Evolutionary conservation across 2,888 invertebrate species (phyloP).

Genomic region (Pseudococcus viburni): DNA sequence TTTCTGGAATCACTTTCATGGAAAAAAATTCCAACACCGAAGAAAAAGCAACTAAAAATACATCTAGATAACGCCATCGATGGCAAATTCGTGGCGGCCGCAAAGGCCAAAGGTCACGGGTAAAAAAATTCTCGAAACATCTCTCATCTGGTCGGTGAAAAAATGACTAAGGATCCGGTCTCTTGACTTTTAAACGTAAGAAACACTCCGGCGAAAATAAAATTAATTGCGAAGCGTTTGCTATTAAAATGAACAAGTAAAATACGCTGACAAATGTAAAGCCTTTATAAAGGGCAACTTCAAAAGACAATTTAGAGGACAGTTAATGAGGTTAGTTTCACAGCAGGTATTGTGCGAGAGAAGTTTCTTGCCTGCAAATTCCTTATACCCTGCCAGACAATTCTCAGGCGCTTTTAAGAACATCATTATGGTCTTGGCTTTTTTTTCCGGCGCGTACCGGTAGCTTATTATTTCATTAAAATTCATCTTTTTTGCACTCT

Average conservation of each 20-base stretch:
- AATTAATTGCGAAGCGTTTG: slow-evolving; percentile 42
- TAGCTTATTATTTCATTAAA: slow-evolving; percentile 51
- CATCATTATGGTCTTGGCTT: slow-evolving; percentile 36
- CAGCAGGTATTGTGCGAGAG: slow-evolving; percentile 40
- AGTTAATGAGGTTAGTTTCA: slow-evolving; percentile 55
- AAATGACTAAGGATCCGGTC: background rate
- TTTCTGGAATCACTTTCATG: too few relatives aligned
- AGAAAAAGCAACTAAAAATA: too few relatives aligned
- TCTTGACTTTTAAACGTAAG: background rate
- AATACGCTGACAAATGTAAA: slow-evolving; percentile 50
- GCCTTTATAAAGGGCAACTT: slow-evolving; percentile 47
- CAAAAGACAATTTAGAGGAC: slow-evolving; percentile 56
- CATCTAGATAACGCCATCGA: too few relatives aligned
- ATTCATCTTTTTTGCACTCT: slow-evolving; percentile 1
- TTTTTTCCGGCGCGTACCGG: background rate
- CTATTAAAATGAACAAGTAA: slow-evolving; percentile 38
- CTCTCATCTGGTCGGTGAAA: too few relatives aligned
- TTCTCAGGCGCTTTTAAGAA: slow-evolving; percentile 40
- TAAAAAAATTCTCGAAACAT: too few relatives aligned
- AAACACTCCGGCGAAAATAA: slow-evolving; percentile 14
- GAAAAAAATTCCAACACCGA: too few relatives aligned
- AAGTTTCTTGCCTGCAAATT: slow-evolving; percentile 44
- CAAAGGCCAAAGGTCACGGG: too few relatives aligned
- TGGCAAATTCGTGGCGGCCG: too few relatives aligned
- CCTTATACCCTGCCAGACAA: slow-evolving; percentile 18